phyloP scores from a whole-genome alignment of 1,140 invertebrate species.

The Neodiprion virginianus region DNA sequence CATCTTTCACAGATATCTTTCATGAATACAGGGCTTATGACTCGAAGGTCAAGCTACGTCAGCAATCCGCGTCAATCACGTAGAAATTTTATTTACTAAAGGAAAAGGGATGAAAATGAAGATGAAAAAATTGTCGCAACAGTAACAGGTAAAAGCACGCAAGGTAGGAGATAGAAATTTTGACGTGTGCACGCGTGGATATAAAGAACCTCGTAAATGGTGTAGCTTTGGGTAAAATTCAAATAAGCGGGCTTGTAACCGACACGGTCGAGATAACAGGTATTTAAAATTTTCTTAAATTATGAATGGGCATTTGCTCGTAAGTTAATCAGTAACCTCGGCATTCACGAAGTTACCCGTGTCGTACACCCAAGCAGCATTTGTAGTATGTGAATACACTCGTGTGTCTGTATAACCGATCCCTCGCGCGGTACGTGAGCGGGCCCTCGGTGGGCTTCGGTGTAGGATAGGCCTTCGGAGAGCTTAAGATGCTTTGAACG shows the following conservation, averaged over 20 bases:
- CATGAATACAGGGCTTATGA: not conserved
- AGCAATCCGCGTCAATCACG: not conserved
- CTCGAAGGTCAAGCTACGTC: not conserved
- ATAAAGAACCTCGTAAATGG: not conserved
- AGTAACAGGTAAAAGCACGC: not conserved
- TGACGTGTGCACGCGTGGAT: too few relatives aligned
- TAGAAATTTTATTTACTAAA: not conserved
- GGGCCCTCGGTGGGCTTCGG: conserved; percentile 6
- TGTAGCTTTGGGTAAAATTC: not conserved
- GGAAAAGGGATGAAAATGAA: too few relatives aligned
- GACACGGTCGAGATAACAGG: conserved; percentile 1
- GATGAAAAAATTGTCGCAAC: not conserved
- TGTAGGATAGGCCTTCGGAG: not conserved
- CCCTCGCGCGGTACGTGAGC: conserved; percentile 1
- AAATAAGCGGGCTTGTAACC: not conserved
- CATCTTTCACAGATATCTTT: not conserved
- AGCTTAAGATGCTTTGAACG: conserved; percentile 13
- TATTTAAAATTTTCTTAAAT: conserved; percentile 2
- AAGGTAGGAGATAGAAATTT: not conserved
- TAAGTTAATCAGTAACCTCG: not conserved
- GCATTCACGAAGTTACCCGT: not conserved
- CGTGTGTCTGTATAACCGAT: conserved; percentile 10
- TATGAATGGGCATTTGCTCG: not conserved
- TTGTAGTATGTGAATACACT: not conserved
- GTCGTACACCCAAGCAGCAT: not conserved